Base-by-base conservation (phyloP, 2,797 vertebrate species). In the Heterohyrax brucei region DNA sequence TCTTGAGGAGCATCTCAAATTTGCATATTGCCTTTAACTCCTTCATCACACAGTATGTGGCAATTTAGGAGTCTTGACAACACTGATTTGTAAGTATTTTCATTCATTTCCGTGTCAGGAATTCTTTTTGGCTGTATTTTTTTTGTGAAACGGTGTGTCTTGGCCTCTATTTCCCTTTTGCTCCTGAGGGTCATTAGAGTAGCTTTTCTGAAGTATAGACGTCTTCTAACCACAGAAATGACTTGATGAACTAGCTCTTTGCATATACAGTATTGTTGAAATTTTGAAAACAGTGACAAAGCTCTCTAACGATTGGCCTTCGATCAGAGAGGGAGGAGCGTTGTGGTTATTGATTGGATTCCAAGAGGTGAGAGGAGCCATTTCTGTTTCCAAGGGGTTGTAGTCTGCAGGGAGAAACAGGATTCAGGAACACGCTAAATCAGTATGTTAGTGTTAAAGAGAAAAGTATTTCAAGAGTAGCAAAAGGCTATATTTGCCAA, bases 61-160 rank as follows among this genome's bases (percentile, higher is more conserved):
- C 28, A 90, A 39, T 77, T 83, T 48, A 73, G 16, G 19, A 26
- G 95, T 89, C 59, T 78, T 95, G n/a, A 26, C 28, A 77, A 6
- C 80, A 53, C 13, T 87, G n/a, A 87, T 72, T 92, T 88, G 22
- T 86, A 73, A 66, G 79, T 92, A 72, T 88, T 84, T 97, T 93
- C 30, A 83, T 84, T 86, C 26, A 88, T 46, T 8, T 7, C 16
- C 46, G 28, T 96, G 70, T 92, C 14, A 73, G 44, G 30, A 89
- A 30, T 88, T 81, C 28, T 87, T 94, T 77, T 13, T 93, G 81
- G 22, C 48, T 93, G 61, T 21, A 28, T 94, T 94, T 86, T n/a
- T 81, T 83, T 83, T 59, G 18, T 62, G 81, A 14, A 84, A 76
- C 22, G 93, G 66, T 91, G 46, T 30, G 28, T 64, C 33, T 96